These are phyloP conservation scores for Vesta saturnalis DNA, from an alignment of 2,888 invertebrate genomes.

Conservation along the genomic window DNA sequence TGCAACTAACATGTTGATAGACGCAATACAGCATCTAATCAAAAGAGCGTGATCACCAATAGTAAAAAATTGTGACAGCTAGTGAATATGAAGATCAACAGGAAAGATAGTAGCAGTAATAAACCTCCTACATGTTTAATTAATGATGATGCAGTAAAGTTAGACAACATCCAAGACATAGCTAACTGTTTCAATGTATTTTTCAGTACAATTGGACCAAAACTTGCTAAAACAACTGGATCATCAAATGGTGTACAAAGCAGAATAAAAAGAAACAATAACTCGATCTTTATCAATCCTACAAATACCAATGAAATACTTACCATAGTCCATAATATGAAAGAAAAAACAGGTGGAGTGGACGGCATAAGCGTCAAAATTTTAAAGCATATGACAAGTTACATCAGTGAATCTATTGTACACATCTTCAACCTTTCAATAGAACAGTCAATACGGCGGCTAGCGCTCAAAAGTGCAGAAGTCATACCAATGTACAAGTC, in stretches of 20 bases:
- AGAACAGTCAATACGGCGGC: too few relatives aligned
- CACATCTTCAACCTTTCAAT: too few relatives aligned
- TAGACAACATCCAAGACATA: background rate
- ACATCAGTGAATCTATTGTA: background rate
- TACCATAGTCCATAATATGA: background rate
- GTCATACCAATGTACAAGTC: too few relatives aligned
- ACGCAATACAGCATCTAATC: too few relatives aligned
- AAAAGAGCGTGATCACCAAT: too few relatives aligned
- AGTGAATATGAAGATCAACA: too few relatives aligned
- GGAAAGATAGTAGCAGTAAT: background rate
- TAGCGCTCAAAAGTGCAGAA: too few relatives aligned
- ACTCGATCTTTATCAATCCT: too few relatives aligned
- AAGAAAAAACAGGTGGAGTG: slow-evolving; percentile 5
- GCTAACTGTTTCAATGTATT: slow-evolving; percentile 7
- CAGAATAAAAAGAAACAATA: too few relatives aligned
- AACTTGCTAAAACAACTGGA: background rate
- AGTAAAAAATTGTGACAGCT: too few relatives aligned
- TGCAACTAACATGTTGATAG: too few relatives aligned
- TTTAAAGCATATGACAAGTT: background rate
- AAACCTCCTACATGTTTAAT: background rate
- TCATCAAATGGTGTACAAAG: too few relatives aligned
- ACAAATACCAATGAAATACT: slow-evolving; percentile 10
- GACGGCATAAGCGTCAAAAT: slow-evolving; percentile 9
- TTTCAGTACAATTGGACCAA: slow-evolving; percentile 5
- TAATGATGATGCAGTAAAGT: background rate